Percentiles rank a stretch among this genome's conserved stretches.
Evolutionary conservation across 1,140 invertebrate species (phyloP).

Genomic region (Cherax quadricarinatus): DNA sequence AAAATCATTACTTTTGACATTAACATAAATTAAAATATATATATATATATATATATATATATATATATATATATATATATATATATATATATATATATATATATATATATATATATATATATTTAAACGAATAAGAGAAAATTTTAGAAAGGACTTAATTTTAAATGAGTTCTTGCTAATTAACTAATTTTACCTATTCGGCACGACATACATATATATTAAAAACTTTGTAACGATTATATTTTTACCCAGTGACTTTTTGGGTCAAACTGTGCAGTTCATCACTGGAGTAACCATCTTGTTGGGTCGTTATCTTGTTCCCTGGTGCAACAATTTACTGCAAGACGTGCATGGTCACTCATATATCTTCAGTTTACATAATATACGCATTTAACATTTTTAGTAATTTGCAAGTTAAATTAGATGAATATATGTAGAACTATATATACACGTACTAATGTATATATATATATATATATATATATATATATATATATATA

Average conservation of each 20-base stretch:
- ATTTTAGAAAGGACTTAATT: no score
- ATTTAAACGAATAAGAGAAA: no score
- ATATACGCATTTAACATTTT: background rate
- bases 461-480: background rate
- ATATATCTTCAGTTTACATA: background rate
- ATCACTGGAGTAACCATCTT: background rate
- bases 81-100: conserved; percentile 48
- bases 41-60: conserved; percentile 44
- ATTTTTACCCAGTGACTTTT: no score
- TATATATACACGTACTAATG: background rate
- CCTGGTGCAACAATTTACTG: background rate
- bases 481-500: background rate
- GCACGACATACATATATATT: no score
- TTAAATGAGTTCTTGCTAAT: no score
- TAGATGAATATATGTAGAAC: background rate
- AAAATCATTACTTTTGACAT: no score
- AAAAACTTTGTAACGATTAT: no score
- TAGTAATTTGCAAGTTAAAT: background rate
- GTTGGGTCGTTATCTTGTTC: background rate
- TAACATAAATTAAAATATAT: no score
- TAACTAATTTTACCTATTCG: no score
- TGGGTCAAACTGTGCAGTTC: background rate
- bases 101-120: conserved; percentile 48
- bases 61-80: conserved; percentile 31
- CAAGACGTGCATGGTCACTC: background rate